Evolutionary conservation across 2,113 vertebrate species (phyloP).

Genomic region (Isichthys henryi): DNA sequence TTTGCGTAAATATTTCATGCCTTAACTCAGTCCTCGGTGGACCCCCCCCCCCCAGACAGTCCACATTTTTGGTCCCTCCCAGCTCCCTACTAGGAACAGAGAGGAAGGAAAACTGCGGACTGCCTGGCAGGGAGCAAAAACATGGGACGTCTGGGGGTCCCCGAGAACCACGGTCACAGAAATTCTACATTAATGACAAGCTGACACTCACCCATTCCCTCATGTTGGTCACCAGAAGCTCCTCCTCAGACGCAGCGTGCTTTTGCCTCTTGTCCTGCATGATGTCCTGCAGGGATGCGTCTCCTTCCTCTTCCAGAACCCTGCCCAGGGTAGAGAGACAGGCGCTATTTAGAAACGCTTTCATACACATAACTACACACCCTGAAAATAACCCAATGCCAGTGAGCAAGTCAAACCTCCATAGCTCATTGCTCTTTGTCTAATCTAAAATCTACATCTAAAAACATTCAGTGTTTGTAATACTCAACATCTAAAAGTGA

Average conservation of each 20-base stretch:
- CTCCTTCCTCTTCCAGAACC: conserved; percentile 34
- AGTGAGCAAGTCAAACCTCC: not conserved
- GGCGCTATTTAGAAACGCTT: not conserved
- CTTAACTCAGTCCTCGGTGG: not conserved
- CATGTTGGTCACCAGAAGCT: conserved; percentile 44
- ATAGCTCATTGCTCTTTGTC: not conserved
- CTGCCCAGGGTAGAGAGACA: conserved; percentile 31
- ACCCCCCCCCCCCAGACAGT: not conserved
- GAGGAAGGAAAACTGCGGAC: not conserved
- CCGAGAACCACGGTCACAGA: not conserved
- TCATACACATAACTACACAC: not conserved
- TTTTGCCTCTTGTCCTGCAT: conserved; percentile 49
- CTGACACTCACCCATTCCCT: not conserved
- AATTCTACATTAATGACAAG: not conserved
- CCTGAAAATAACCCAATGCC: not conserved
- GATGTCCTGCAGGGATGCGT: conserved; percentile 23
- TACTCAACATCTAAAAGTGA: not conserved
- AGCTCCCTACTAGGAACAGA: not conserved
- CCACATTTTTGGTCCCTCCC: not conserved
- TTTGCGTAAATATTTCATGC: not conserved
- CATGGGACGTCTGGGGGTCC: not conserved
- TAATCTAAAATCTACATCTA: not conserved
- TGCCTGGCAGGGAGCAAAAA: not conserved
- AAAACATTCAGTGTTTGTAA: not conserved
- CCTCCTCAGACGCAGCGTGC: conserved; percentile 40